Evolutionary conservation across 2,888 invertebrate genomes (phyloP), one percentile per base, ranked within the genome.

Genomic region (Ophion ventricosus): DNA sequence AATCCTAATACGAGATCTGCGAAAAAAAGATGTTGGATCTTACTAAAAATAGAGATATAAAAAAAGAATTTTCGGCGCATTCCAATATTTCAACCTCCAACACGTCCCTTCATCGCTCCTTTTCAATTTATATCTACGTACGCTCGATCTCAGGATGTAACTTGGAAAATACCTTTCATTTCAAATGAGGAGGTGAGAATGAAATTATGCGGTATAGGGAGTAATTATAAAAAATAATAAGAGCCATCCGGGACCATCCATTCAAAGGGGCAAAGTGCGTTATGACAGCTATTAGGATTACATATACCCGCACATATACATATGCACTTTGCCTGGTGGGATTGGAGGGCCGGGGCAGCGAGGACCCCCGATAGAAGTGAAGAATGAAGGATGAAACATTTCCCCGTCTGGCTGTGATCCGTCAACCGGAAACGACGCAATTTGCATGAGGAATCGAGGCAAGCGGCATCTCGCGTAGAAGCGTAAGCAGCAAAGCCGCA

Each of bases 391-490:
- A 88, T 86, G 87, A 87, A 90, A 87, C 89, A 87, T 88, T 85
- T 90, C 88, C 90, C 87, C 87, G 88, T 90, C 89, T 88, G 90
- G 87, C 90, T 91, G 89, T 90, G 90, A 91, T 90, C 90, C 90
- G 90, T 89, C 90, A 91, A 89, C 87, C 90, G 90, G 90, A 91
- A 90, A 91, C 90, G 90, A 89, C 90, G 90, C 90, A 91, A 90
- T 91, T 91, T 91, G 90, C 90, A 90, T 90, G 90, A 90, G 90
- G 88, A 91, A 90, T 90, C 89, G 89, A 84, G 87, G 87, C 86
- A 87, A 88, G 87, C 87, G 88, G 87, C 87, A 87, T 88, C 89
- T 81, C 78, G 81, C 57, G 81, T 78, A 83, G 86, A 81, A 88
- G 88, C 88, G 87, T 89, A 90, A 90, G 88, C 88, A 87, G 88